Evolutionary conservation across 2,797 vertebrate species (phyloP), one percentile per base, ranked within the genome.

Genomic region (Gila robusta): DNA sequence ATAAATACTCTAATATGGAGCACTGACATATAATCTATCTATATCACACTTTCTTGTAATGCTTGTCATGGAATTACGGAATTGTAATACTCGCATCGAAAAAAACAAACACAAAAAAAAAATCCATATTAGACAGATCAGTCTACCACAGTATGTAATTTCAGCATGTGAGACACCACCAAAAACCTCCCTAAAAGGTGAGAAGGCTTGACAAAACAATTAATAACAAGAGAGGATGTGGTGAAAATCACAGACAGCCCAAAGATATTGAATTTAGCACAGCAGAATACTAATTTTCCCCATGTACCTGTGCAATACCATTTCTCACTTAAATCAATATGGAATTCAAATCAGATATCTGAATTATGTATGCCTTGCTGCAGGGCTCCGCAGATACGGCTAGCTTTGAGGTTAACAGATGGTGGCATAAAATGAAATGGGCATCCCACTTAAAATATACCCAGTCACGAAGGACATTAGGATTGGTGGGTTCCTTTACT

Each of bases 371-470:
- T 93, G 91, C 83, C 89, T 91, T 83, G 91, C 93, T 90, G 85
- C 88, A 87, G 89, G 91, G 88, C 66, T 44, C 88, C 90, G 87
- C 88, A 92, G 93, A 94, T 91, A 92, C 87, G 91, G 88, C 87
- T 93, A 91, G 91, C 91, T 93, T 83, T 91, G 92, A 94, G 94
- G 94, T 94, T 94, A 95, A 94, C 95, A 95, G 94, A 95, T 95
- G 95, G 93, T 91, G 93, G 91, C 92, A 94, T 94, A 93, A 95
- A 94, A 94, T 92, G 87, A 93, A 94, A 94, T 91, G 89, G 91
- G 88, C 91, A 89, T 92, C 92, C 91, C 90, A 92, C 92, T 94
- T 94, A 93, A 94, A 95, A 95, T 93, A 93, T 92, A 91, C 86
- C 91, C 90, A 92, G 92, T 91, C 92, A 90, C 89, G 82, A 87